Base-by-base conservation (phyloP, 2,797 vertebrate species). In the Rhodeus uyekii region DNA sequence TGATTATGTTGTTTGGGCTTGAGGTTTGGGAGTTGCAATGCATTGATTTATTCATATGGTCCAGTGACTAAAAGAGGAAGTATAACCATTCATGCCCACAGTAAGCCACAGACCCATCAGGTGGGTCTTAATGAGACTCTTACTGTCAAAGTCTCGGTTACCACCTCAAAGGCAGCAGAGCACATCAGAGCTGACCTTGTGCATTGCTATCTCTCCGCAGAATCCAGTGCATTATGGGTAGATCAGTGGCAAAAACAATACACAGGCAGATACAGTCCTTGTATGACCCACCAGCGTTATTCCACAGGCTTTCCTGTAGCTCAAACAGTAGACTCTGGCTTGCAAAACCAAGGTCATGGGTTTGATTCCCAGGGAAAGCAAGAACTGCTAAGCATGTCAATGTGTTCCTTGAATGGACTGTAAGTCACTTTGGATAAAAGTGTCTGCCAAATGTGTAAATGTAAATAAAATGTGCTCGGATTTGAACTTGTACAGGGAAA, bases 11-110 rank as follows among this genome's bases (percentile, higher is more conserved):
- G 73, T 46, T 61, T 72, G 69, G 64, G 53, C 46, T 34, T 39
- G 67, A 32, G 73, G 69, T 68, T 80, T 80, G 76, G 72, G 76
- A 79, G 67, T 63, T 78, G 77, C 69, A 38, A 64, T 14, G 24
- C 63, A 71, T 83, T 75, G 83, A 85, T 63, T 67, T 55, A 44
- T 71, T 46, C 42, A 81, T 48, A 78, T 64, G 75, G 69, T 71
- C 38, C 58, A 85, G 72, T 69, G 77, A 85, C 81, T 87, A 81
- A 83, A 75, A 81, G 74, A 18, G 36, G 65, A 71, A 80, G 79
- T 60, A 50, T 50, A 79, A 84, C 55, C 36, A 73, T 50, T 82
- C 80, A 61, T 50, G 32, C n/a, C 50, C 9, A 58, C 10, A 4
- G 24, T 63, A 32, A 42, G 69, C 63, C 38, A 67, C 19, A 24